Percentiles rank a stretch among this genome's conserved stretches.
Conservation (phyloP, 2,888 invertebrate genomes). For the Chaitophorus viminalis region DNA sequence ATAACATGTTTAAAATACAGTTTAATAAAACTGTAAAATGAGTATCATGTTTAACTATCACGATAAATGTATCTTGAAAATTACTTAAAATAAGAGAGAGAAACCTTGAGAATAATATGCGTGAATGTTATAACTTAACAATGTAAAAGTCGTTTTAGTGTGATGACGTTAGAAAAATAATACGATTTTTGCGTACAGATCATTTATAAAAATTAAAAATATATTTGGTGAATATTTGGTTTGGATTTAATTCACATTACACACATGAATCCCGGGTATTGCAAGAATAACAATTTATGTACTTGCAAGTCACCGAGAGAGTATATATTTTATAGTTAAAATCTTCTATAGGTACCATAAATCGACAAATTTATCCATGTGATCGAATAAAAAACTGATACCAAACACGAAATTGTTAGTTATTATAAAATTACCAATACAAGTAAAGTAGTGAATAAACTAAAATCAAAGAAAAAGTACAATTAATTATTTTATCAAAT, state of each 20-base stretch:
- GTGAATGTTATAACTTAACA: not conserved
- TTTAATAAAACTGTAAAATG: too few species aligned
- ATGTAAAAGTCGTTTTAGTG: not conserved
- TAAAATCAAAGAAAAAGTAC: too few species aligned
- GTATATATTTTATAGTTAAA: not conserved
- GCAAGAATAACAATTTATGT: not conserved
- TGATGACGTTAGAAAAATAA: too few species aligned
- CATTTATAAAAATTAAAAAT: constrained; percentile 1
- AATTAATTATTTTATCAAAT: too few species aligned
- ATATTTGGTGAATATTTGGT: not conserved
- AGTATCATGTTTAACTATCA: not conserved
- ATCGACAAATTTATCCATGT: too few species aligned
- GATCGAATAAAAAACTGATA: too few species aligned
- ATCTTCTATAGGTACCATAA: not conserved
- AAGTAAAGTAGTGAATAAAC: too few species aligned
- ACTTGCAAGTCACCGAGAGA: not conserved
- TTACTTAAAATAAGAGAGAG: not conserved
- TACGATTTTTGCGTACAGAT: not conserved
- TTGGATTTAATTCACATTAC: not conserved
- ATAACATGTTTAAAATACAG: too few species aligned
- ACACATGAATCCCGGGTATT: not conserved
- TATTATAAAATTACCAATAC: too few species aligned
- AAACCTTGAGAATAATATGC: not conserved
- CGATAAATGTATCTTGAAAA: not conserved
- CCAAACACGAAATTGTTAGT: too few species aligned